Evolutionary conservation across 1,140 invertebrate species (phyloP).

Genomic region (Zaprionus camerounensis): DNA sequence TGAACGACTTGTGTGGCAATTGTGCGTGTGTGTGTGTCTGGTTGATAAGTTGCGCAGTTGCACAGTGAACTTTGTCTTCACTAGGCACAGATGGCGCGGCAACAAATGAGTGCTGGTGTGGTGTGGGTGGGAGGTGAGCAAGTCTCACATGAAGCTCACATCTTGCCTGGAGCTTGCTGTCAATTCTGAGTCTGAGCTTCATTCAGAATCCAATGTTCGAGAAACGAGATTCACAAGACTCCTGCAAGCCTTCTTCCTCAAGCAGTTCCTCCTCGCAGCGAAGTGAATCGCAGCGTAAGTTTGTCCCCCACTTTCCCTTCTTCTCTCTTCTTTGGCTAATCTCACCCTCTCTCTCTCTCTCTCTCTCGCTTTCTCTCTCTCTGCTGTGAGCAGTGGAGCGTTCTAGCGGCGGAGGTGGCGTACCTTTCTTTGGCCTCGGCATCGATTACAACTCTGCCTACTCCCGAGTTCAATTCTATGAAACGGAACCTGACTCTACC

Average conservation of each 20-base stretch:
- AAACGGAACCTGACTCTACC: constrained; percentile 15
- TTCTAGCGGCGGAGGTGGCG: not conserved
- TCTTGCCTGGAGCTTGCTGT: constrained; percentile 9
- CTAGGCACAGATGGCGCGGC: not conserved
- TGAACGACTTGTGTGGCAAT: constrained; percentile 1
- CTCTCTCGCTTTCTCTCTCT: not conserved
- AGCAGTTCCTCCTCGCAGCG: not conserved
- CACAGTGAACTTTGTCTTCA: not conserved
- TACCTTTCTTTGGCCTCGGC: not conserved
- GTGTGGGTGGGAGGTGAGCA: too few species aligned
- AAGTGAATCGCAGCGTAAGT: not conserved
- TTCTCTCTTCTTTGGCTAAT: not conserved
- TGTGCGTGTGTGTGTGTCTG: not conserved
- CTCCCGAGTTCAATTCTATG: constrained; percentile 13
- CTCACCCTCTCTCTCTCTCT: not conserved
- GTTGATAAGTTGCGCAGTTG: not conserved
- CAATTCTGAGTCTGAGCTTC: not conserved
- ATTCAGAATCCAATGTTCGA: not conserved
- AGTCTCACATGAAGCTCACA: not conserved
- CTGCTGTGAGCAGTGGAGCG: not conserved
- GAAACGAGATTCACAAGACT: not conserved
- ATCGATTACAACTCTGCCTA: not conserved
- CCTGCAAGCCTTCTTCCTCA: not conserved
- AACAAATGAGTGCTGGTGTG: too few species aligned
- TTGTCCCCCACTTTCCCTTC: not conserved